Percentiles rank a stretch among this genome's conserved stretches.
Conservation (phyloP, 2,797 vertebrate species). For the Aselliscus stoliczkanus region DNA sequence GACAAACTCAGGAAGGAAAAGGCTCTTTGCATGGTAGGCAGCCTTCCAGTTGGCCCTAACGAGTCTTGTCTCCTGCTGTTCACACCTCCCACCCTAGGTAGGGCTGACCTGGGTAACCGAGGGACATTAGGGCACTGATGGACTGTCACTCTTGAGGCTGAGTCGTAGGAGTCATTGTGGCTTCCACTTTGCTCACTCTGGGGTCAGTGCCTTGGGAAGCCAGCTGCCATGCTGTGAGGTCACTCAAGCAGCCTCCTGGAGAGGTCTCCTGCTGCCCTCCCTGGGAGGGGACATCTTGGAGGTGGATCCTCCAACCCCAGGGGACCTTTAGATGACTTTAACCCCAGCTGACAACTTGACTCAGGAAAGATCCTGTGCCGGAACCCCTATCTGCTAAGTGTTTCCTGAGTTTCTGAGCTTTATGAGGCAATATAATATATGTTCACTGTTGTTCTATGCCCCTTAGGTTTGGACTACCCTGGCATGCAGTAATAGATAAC, state of each 20-base stretch:
- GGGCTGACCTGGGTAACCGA: background rate
- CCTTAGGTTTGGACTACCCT: background rate
- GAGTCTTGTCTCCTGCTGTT: too few relatives aligned
- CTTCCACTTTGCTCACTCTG: too few relatives aligned
- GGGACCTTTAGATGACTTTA: too few relatives aligned
- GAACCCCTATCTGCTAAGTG: background rate
- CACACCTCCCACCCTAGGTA: fast-evolving
- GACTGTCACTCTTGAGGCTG: background rate
- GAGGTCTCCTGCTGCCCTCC: background rate
- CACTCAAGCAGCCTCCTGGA: background rate
- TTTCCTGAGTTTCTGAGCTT: background rate
- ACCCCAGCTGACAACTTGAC: too few relatives aligned
- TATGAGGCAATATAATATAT: fast-evolving
- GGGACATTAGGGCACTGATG: background rate
- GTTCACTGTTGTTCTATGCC: fast-evolving
- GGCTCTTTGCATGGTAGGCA: too few relatives aligned
- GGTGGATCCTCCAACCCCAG: background rate
- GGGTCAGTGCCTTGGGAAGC: background rate
- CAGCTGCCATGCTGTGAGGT: fast-evolving
- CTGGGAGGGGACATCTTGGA: background rate
- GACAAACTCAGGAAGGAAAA: too few relatives aligned
- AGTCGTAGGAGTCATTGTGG: fast-evolving
- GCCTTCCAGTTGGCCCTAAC: too few relatives aligned
- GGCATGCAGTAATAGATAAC: too few relatives aligned
- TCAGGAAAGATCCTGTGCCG: background rate